Percentiles rank a stretch among this genome's conserved stretches.
phyloP scores from a whole-genome alignment of 2,888 invertebrate species.

The Eristalis tenax region DNA sequence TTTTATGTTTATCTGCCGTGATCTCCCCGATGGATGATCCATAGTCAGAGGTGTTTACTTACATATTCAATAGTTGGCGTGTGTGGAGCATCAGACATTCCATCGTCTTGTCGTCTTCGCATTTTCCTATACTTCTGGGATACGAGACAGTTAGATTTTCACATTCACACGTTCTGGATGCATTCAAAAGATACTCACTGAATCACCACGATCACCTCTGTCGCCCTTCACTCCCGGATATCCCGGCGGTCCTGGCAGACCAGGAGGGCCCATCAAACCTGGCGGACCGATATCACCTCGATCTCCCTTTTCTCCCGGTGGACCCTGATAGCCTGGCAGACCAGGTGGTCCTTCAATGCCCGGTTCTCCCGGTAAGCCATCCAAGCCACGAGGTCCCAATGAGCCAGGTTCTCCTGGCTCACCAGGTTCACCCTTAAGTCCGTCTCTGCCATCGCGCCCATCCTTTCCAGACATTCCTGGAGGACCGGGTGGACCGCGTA shows the following conservation, averaged over 20 bases:
- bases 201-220: slow-evolving; percentile 95
- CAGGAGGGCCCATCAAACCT: slow-evolving; percentile 96
- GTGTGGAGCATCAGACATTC: slow-evolving; percentile 81
- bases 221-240: slow-evolving; percentile 95
- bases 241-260: slow-evolving; percentile 90
- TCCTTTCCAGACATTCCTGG: slow-evolving; percentile 82
- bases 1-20: too few species aligned
- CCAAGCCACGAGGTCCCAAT: slow-evolving; percentile 88
- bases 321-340: slow-evolving; percentile 88
- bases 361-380: slow-evolving; percentile 89
- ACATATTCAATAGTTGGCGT: slow-evolving; percentile 81
- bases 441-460: slow-evolving; percentile 82
- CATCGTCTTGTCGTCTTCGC: slow-evolving; percentile 81
- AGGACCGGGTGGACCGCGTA: slow-evolving; percentile 86
- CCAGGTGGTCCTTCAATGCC: slow-evolving; percentile 95
- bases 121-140: slow-evolving; percentile 81
- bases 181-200: slow-evolving; percentile 85
- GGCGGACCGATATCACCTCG: slow-evolving; percentile 94
- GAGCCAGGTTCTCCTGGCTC: slow-evolving; percentile 89
- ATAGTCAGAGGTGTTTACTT: slow-evolving; percentile 72
- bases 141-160: slow-evolving; percentile 72
- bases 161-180: neutral
- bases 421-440: slow-evolving; percentile 84
- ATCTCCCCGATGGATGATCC: too few species aligned
- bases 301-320: slow-evolving; percentile 91